A percentile compares a stretch with the other conserved stretches of the same genome.
phyloP scores from a whole-genome alignment of 1,140 invertebrate species.

The Nixonia krombeini region DNA sequence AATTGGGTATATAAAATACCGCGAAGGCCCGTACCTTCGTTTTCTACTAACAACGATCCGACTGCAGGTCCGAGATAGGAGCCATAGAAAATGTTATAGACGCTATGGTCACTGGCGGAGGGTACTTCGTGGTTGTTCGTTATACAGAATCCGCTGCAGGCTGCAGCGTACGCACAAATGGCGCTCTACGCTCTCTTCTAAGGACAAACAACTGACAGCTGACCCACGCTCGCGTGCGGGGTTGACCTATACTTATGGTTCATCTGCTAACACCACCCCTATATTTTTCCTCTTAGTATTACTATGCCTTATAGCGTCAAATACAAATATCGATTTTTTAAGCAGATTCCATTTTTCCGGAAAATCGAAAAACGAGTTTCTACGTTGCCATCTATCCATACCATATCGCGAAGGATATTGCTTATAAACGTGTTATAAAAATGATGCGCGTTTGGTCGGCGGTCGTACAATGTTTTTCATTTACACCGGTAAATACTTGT shows the following conservation, averaged over 20 bases:
- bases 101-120: slow-evolving; percentile 35
- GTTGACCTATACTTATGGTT: slow-evolving; percentile 68
- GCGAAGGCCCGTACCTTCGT: too few relatives aligned
- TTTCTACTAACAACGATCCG: slow-evolving; percentile 5
- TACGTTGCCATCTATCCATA: too few relatives aligned
- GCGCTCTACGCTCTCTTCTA: slow-evolving; percentile 37
- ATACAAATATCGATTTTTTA: slow-evolving; percentile 47
- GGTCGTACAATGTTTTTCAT: too few relatives aligned
- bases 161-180: slow-evolving; percentile 43
- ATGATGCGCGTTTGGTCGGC: too few relatives aligned
- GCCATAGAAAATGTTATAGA: slow-evolving; percentile 14
- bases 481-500: too few relatives aligned
- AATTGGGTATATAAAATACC: too few relatives aligned
- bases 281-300: slow-evolving; percentile 36
- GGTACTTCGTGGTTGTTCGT: slow-evolving; percentile 44
- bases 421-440: too few relatives aligned
- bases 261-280: slow-evolving; percentile 67
- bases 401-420: too few relatives aligned
- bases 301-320: too few relatives aligned
- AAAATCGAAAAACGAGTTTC: too few relatives aligned
- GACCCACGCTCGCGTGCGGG: slow-evolving; percentile 64
- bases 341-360: too few relatives aligned
- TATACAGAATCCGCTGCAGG: slow-evolving; percentile 46
- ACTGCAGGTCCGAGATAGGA: slow-evolving; percentile 31
- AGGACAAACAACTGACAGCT: slow-evolving; percentile 71